Evolutionary conservation across 2,113 vertebrate species (phyloP), one percentile per base, ranked within the genome.

Genomic region (Neomonachus schauinslandi): DNA sequence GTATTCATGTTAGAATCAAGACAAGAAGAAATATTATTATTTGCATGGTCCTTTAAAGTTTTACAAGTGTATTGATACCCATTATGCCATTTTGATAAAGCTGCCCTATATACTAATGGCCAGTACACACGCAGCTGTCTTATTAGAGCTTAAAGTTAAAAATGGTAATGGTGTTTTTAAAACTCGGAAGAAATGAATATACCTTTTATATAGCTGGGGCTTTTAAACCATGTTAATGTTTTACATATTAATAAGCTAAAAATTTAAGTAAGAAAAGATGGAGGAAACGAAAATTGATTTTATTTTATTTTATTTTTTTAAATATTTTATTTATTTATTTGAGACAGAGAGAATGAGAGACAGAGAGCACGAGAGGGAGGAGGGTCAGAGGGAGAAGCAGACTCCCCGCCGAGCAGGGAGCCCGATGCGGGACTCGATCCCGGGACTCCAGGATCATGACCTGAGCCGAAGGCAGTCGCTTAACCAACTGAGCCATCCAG

Each of bases 21-120:
- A 71, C 85, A 93, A 90, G 42, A 80, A 97, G 31, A 84, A 88
- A 46, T 89, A 80, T 71, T 65, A 92, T 42, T 79, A 88, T 74
- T 57, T 57, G 55, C 24, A 74, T 0, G 21, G 8, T 24, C 67
- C 51, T 81, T 95, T 76, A 42, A 19, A 82, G 67, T 77, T 88
- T n/a, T 91, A 16, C 5, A 36, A 94, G 42, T 61, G 0, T 55
- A 91, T 1, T 28, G 3, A 83, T 26, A 53, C 4, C 28, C 53
- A 63, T 39, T 74, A 83, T 13, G 59, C 7, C 18, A 18, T 14
- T 72, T 46, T 82, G 74, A 94, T 77, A 61, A 89, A 79, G 53
- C 33, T 83, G 36, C 5, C 51, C 14, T 96, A 10, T 74, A 76
- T 69, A 91, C 31, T 39, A 69, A 74, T 71, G 24, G 18, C 63